phyloP scores from a whole-genome alignment of 2,113 vertebrate species.

The Sclerurus mexicanus region DNA sequence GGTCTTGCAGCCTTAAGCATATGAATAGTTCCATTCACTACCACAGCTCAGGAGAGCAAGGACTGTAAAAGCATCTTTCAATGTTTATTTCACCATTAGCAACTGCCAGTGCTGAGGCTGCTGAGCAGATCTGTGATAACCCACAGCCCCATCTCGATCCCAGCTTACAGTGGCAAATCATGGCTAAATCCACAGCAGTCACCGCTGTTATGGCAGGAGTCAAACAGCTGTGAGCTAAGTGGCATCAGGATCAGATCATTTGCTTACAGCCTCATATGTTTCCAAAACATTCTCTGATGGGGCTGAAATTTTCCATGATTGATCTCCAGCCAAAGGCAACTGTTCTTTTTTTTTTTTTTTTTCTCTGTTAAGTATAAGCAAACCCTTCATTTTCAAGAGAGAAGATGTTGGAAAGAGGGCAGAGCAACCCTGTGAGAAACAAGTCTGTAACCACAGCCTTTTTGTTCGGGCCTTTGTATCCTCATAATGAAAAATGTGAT shows the following conservation, averaged over 20 bases:
- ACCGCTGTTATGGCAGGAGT: not conserved
- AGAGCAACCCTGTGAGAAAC: not conserved
- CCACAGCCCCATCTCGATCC: rapidly evolving
- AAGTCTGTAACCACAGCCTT: not conserved
- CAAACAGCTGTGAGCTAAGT: slow-evolving; percentile 7
- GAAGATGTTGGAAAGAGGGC: not conserved
- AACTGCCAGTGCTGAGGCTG: rapidly evolving
- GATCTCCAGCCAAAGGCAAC: slow-evolving; percentile 28
- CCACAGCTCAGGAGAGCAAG: not conserved
- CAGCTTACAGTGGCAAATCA: not conserved
- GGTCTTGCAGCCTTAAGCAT: not conserved
- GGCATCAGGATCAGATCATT: slow-evolving; percentile 33
- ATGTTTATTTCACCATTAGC: not conserved
- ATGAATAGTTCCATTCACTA: not conserved
- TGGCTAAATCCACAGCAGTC: not conserved
- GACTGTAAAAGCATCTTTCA: not conserved
- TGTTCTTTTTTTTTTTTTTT: not conserved
- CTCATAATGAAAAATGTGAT: not conserved
- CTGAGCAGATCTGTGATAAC: not conserved
- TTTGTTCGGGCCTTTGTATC: not conserved
- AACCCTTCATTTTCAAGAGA: not conserved
- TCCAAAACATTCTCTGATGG: slow-evolving; percentile 33
- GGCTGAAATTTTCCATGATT: not conserved
- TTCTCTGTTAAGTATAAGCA: not conserved
- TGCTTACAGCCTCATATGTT: not conserved